A percentile compares a stretch with the other conserved stretches of the same genome.
Evolutionary conservation across 2,113 vertebrate species (phyloP).

Genomic region (Oreochromis niloticus): DNA sequence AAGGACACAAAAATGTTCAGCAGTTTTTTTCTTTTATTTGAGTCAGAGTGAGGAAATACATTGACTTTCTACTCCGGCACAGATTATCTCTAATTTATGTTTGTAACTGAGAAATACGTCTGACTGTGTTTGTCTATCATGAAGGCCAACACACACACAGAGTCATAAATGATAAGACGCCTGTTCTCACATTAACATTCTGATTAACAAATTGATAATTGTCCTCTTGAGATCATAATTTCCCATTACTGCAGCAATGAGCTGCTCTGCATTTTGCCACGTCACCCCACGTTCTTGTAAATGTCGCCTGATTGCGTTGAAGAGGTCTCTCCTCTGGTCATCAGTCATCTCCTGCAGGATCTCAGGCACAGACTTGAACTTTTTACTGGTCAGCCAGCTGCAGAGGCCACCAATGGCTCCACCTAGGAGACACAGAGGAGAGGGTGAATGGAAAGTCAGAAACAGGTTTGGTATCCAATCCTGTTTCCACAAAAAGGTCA

Average conservation of each 20-base stretch:
- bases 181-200: not conserved
- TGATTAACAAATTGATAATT: not conserved
- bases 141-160: not conserved
- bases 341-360: not conserved
- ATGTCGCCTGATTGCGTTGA: not conserved
- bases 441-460: not conserved
- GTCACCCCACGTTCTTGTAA: too few species aligned
- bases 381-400: not conserved
- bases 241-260: not conserved
- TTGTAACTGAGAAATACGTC: not conserved
- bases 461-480: not conserved
- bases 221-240: not conserved
- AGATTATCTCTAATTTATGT: not conserved
- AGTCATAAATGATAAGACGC: not conserved
- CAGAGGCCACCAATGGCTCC: not conserved
- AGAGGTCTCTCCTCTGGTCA: not conserved
- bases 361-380: not conserved
- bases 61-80: not conserved
- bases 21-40: not conserved
- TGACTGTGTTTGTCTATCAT: not conserved
- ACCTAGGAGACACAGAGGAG: not conserved
- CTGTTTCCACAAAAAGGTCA: not conserved
- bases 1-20: not conserved
- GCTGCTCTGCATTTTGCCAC: not conserved
- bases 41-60: not conserved